phyloP scores from a whole-genome alignment of 1,140 invertebrate genomes.

The Diorhabda carinulata region DNA sequence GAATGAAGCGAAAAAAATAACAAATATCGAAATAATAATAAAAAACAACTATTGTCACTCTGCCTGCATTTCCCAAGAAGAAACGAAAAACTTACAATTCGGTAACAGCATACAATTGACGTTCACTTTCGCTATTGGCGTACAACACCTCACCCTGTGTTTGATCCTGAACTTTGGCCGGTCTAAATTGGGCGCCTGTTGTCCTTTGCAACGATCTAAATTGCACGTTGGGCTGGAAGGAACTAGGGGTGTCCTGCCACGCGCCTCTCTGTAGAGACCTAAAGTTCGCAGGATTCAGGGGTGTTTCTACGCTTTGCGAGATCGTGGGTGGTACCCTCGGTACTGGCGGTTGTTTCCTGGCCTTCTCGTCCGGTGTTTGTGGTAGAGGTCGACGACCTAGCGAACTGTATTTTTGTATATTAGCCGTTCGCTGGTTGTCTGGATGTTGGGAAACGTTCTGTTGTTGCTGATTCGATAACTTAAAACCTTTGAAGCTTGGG shows the following conservation, averaged over 20 bases:
- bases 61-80: slow-evolving; percentile 49
- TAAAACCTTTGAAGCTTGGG: slow-evolving; percentile 49
- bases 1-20: no score
- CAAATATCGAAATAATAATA: neutral
- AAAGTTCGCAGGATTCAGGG: slow-evolving; percentile 45
- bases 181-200: slow-evolving; percentile 35
- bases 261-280: slow-evolving; percentile 46
- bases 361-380: slow-evolving; percentile 46
- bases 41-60: slow-evolving; percentile 23
- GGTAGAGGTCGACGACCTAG: slow-evolving; percentile 46
- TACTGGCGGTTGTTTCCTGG: slow-evolving; percentile 42
- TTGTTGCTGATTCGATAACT: slow-evolving; percentile 44
- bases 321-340: slow-evolving; percentile 44
- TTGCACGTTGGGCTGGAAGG: slow-evolving; percentile 39
- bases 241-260: slow-evolving; percentile 45
- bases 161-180: slow-evolving; percentile 46
- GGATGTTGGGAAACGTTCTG: slow-evolving; percentile 26
- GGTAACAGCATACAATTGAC: slow-evolving; percentile 47
- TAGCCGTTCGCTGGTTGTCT: slow-evolving; percentile 40
- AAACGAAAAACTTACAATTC: slow-evolving; percentile 42
- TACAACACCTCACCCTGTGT: slow-evolving; percentile 40
- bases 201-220: slow-evolving; percentile 44
- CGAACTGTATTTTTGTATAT: slow-evolving; percentile 45
- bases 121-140: slow-evolving; percentile 44
- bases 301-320: slow-evolving; percentile 41